phyloP scores from a whole-genome alignment of 2,113 vertebrate species.

The Probosciger aterrimus region DNA sequence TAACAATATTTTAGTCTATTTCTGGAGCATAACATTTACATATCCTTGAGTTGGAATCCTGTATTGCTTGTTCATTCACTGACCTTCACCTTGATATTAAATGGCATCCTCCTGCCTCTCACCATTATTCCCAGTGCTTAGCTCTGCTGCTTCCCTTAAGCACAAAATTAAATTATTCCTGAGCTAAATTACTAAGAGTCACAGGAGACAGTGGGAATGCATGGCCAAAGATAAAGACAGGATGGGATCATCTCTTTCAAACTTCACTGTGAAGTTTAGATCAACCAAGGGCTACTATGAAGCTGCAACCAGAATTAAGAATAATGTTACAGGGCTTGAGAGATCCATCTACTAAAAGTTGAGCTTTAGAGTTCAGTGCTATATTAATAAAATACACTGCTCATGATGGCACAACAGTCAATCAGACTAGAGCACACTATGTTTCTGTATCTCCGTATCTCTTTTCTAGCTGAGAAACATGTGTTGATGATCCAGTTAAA shows the following conservation, averaged over 20 bases:
- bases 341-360: background rate
- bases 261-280: background rate
- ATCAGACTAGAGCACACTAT: background rate
- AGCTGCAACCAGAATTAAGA: background rate
- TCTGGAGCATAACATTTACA: background rate
- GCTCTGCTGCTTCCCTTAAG: background rate
- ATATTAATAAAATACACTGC: background rate
- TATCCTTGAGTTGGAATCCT: background rate
- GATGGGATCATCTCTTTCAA: background rate
- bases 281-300: background rate
- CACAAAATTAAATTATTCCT: background rate
- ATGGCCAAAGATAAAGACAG: background rate
- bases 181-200: background rate
- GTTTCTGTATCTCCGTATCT: background rate
- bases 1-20: background rate
- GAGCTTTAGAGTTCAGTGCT: background rate
- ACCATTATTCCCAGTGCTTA: background rate
- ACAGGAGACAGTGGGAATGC: background rate
- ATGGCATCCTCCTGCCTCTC: background rate
- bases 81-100: background rate
- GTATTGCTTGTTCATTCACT: background rate
- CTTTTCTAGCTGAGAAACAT: background rate
- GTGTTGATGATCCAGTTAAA: background rate
- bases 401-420: background rate
- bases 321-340: background rate